Evolutionary conservation across 2,797 vertebrate genomes (phyloP).

Genomic region (Anguilla megastoma): DNA sequence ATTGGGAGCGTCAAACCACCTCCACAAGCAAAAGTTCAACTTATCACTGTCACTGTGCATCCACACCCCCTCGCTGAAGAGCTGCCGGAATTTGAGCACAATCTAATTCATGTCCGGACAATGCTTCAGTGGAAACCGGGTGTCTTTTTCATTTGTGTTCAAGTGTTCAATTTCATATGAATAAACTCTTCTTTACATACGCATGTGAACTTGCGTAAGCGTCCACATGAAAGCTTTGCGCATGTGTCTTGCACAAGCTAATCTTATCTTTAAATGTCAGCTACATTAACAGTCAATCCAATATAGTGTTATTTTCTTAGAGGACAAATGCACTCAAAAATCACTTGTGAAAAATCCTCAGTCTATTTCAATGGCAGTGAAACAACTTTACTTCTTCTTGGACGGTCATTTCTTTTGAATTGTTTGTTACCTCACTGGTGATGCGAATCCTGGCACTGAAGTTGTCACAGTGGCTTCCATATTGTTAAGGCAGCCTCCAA

Average conservation of each 20-base stretch:
- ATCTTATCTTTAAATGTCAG: background rate
- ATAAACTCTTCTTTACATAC: background rate
- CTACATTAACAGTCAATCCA: background rate
- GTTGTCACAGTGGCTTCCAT: background rate
- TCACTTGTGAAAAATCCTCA: background rate
- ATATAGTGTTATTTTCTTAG: background rate
- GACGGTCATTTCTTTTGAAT: background rate
- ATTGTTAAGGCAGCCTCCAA: background rate
- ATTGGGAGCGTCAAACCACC: background rate
- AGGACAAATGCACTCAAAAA: background rate
- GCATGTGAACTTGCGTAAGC: background rate
- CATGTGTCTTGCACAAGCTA: background rate
- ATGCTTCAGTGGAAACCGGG: background rate
- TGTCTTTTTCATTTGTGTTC: background rate
- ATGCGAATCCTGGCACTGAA: background rate
- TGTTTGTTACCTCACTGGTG: background rate
- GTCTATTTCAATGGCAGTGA: background rate
- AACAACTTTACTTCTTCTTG: background rate
- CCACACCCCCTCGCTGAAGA: background rate
- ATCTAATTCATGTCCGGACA: background rate
- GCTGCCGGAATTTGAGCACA: background rate
- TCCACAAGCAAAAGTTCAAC: constrained; percentile 6
- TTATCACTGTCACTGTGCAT: background rate
- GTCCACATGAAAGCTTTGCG: background rate
- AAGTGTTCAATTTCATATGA: background rate